Evolutionary conservation across 2,888 invertebrate genomes (phyloP), one percentile per base, ranked within the genome.

Genomic region (Onthophagus sagittarius): DNA sequence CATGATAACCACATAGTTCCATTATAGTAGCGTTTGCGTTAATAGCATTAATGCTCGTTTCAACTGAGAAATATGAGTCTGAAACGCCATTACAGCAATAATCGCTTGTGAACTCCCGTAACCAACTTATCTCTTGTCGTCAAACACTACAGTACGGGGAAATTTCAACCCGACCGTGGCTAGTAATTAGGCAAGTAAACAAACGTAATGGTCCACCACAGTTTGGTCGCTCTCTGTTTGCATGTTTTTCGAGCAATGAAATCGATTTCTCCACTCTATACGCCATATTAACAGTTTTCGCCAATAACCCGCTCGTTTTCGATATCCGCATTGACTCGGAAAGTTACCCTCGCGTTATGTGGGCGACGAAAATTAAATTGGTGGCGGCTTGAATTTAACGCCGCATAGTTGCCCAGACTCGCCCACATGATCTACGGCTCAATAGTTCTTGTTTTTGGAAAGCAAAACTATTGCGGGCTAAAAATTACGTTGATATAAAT

Each of bases 401-500:
- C 39, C 39, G 39, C 39, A 53, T 53, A 53, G 39, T 53, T 53
- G 11, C 39, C 39, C 39, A 53, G 6, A 2, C 39, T 53, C 39
- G 39, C 39, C 39, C 39, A 80, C 80, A 81, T 82, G 82, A 82
- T 81, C 78, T 81, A 81, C 79, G 76, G 79, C 76, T 80, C 79
- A 80, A 81, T 81, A 80, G 80, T 79, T 82, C 81, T 80, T 81
- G 81, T 79, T 79, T 79, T 79, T 77, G 76, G 78, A 77, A 78
- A 78, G 78, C 77, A 78, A 78, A 79, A 79, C n/a, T n/a, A 53
- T 11, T 53, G 39, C 39, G 5, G 6, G 39, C 39, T 53, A 11
- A 53, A 53, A 53, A 7, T 11, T 53, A 53, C 39, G 1, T 53
- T 53, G 39, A 53, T 53, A 11, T 7, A 53, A 53, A 23, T 23